Evolutionary conservation across 2,888 invertebrate species (phyloP).

Genomic region (Athetis lepigone): DNA sequence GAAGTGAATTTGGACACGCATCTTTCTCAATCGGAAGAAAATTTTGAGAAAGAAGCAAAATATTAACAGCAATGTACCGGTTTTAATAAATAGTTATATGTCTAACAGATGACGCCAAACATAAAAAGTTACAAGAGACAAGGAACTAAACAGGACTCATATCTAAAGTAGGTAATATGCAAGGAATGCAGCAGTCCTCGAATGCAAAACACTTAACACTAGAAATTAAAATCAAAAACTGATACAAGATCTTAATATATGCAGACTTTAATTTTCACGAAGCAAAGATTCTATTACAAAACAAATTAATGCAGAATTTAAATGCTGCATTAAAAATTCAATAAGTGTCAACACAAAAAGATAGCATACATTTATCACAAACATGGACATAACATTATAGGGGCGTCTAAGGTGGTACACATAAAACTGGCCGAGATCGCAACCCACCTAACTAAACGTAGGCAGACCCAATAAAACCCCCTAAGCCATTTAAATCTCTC

Average conservation of each 20-base stretch:
- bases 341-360: slow-evolving; percentile 57
- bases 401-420: slow-evolving; percentile 71
- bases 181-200: slow-evolving; percentile 35
- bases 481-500: slow-evolving; percentile 88
- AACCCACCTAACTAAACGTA: slow-evolving; percentile 76
- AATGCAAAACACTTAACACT: slow-evolving; percentile 42
- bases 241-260: slow-evolving; percentile 41
- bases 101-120: neutral
- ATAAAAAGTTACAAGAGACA: slow-evolving; percentile 26
- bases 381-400: slow-evolving; percentile 66
- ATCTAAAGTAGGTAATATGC: slow-evolving; percentile 33
- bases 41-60: neutral
- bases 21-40: neutral
- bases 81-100: neutral
- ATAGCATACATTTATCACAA: slow-evolving; percentile 57
- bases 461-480: slow-evolving; percentile 83
- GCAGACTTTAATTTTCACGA: slow-evolving; percentile 38
- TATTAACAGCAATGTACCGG: neutral
- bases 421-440: slow-evolving; percentile 78
- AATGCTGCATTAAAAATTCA: slow-evolving; percentile 51
- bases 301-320: slow-evolving; percentile 58
- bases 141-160: slow-evolving; percentile 17
- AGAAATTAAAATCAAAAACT: slow-evolving; percentile 55
- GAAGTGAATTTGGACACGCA: neutral
- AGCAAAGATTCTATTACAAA: slow-evolving; percentile 35